Evolutionary conservation across 2,113 vertebrate species (phyloP).

Genomic region (Leptobrachium leishanense): DNA sequence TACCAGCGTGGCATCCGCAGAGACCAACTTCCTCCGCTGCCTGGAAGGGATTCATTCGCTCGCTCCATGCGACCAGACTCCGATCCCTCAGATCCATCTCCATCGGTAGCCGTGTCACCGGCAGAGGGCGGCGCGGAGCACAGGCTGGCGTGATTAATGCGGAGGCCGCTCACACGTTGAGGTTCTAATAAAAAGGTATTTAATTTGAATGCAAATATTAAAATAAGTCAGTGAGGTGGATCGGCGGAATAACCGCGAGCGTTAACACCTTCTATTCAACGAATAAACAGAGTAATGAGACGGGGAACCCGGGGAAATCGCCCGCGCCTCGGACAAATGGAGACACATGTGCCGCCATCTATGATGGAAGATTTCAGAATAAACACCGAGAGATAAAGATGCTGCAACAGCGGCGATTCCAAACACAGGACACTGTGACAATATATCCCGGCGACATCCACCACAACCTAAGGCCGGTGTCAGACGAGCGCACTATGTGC

Average conservation of each 20-base stretch:
- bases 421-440: no score
- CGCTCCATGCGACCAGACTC: no score
- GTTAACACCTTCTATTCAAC: conserved; percentile 73
- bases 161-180: conserved; percentile 64
- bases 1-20: no score
- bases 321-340: conserved; percentile 51
- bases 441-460: no score
- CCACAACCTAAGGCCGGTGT: no score
- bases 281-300: conserved; percentile 77
- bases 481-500: no score
- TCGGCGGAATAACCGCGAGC: conserved; percentile 68
- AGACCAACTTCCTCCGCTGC: no score
- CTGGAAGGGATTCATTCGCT: no score
- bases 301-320: conserved; percentile 62
- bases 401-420: no score
- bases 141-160: conserved; percentile 65
- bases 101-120: conserved; percentile 18
- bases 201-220: conserved; percentile 67
- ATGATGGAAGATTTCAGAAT: no score
- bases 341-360: no score
- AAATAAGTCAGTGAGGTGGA: conserved; percentile 62
- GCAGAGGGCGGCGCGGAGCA: conserved; percentile 13
- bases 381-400: no score
- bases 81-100: conserved; percentile 19
- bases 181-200: conserved; percentile 69